Evolutionary conservation across 2,888 invertebrate genomes (phyloP).

Genomic region (Hyppa rectilinea): DNA sequence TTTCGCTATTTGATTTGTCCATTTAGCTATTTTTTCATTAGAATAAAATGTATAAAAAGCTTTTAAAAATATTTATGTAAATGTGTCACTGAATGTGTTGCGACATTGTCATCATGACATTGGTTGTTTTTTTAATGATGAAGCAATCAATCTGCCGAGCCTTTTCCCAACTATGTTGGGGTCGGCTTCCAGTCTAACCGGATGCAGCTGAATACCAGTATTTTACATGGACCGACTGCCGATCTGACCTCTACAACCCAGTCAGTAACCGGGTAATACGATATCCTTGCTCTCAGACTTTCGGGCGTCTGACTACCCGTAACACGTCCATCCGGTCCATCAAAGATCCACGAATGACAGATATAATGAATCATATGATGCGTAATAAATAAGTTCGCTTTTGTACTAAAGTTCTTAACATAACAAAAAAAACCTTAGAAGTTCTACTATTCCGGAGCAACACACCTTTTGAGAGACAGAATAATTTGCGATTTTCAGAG

Average conservation of each 20-base stretch:
- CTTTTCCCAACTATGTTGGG: too few relatives aligned
- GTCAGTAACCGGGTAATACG: too few relatives aligned
- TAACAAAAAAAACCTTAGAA: neutral
- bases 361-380: neutral
- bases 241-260: too few relatives aligned
- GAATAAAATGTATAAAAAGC: conserved; percentile 17
- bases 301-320: too few relatives aligned
- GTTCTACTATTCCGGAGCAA: neutral
- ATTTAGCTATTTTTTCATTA: conserved; percentile 35
- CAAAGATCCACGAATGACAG: too few relatives aligned
- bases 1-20: conserved; percentile 35
- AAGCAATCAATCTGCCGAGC: too few relatives aligned
- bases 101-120: conserved; percentile 40
- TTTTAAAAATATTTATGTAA: neutral
- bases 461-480: conserved; percentile 32
- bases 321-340: too few relatives aligned
- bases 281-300: too few relatives aligned
- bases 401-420: neutral
- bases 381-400: conserved; percentile 24
- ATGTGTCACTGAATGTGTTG: conserved; percentile 3
- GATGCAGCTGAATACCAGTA: too few relatives aligned
- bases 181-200: too few relatives aligned
- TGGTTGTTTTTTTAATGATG: neutral
- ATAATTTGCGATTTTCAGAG: conserved; percentile 41
- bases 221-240: too few relatives aligned